phyloP scores from a whole-genome alignment of 2,888 invertebrate genomes.

The Glyphotaelius pellucidus region DNA sequence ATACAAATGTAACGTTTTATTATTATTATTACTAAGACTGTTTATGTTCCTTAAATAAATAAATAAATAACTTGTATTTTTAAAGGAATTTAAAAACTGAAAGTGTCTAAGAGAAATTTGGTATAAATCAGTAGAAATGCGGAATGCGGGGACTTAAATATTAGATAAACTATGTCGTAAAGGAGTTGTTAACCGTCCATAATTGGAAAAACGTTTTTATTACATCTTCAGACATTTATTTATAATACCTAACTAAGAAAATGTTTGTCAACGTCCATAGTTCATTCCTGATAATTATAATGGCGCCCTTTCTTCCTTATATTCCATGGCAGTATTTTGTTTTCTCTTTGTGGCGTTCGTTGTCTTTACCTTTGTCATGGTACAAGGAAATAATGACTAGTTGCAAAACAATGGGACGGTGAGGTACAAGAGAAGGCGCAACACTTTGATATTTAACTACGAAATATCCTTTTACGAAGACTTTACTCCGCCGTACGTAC shows the following conservation, averaged over 20 bases:
- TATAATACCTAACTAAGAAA: neutral
- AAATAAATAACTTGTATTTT: too few relatives aligned
- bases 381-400: constrained; percentile 35
- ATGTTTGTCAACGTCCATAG: neutral
- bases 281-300: neutral
- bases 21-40: too few relatives aligned
- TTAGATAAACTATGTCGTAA: too few relatives aligned
- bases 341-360: neutral
- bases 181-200: too few relatives aligned
- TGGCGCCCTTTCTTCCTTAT: neutral
- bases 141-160: too few relatives aligned
- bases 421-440: neutral
- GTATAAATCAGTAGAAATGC: too few relatives aligned
- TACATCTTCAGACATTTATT: neutral
- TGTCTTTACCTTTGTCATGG: neutral
- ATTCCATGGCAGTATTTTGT: neutral
- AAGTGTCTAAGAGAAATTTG: too few relatives aligned
- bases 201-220: neutral
- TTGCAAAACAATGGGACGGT: neutral
- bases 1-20: too few relatives aligned
- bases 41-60: too few relatives aligned
- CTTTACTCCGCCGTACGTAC: neutral
- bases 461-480: neutral
- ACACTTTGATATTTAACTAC: neutral
- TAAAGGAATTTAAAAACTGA: too few relatives aligned